These are phyloP conservation scores for Sinosuthora webbiana DNA, from an alignment of 2,113 vertebrate genomes.

Conservation along the genomic window DNA sequence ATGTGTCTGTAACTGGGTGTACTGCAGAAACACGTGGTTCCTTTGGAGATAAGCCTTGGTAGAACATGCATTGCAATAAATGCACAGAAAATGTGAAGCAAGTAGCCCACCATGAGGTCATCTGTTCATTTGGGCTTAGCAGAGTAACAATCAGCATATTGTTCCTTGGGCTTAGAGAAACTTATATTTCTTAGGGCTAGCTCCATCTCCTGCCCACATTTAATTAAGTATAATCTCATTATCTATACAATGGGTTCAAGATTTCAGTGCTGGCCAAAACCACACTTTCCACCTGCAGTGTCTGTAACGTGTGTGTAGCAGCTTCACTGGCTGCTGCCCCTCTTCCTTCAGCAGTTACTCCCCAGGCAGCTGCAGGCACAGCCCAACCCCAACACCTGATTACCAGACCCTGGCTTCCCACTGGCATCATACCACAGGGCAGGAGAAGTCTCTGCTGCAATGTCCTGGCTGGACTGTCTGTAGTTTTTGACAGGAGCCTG, in stretches of 20 bases:
- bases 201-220: neutral
- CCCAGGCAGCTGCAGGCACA: neutral
- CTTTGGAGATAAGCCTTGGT: neutral
- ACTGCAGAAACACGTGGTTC: fast-evolving
- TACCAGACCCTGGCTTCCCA: neutral
- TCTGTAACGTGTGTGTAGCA: neutral
- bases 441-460: neutral
- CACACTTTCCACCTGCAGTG: neutral
- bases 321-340: neutral
- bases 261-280: neutral
- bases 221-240: neutral
- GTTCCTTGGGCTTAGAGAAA: neutral
- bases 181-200: neutral
- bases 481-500: neutral
- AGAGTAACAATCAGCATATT: neutral
- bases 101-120: neutral
- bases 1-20: neutral
- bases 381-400: neutral
- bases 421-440: fast-evolving
- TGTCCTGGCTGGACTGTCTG: neutral
- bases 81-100: neutral
- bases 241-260: neutral
- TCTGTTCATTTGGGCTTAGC: neutral
- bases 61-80: neutral
- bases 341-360: neutral